Percentiles rank a stretch among this genome's conserved stretches.
phyloP scores from a whole-genome alignment of 2,797 vertebrate genomes.

The Fringilla coelebs region DNA sequence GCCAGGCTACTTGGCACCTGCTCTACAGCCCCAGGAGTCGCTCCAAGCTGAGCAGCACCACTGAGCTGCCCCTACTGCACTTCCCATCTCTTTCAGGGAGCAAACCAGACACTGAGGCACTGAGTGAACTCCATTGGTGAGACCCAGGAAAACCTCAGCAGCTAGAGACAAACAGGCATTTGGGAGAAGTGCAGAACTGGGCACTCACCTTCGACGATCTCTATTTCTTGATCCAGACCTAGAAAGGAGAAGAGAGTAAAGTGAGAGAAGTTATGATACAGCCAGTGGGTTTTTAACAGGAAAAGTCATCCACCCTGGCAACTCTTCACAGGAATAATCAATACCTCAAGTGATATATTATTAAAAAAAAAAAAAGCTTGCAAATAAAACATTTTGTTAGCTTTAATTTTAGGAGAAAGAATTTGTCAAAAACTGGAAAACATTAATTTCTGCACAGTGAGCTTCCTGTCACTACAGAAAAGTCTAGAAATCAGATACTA shows the following conservation, averaged over 20 bases:
- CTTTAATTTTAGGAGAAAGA: background rate
- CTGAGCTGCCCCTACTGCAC: background rate
- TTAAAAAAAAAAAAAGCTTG: background rate
- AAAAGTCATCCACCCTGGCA: background rate
- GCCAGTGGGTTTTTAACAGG: background rate
- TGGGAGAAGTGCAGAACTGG: background rate
- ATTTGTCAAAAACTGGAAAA: background rate
- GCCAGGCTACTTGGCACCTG: background rate
- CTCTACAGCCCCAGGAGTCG: rapidly evolving
- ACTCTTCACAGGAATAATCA: background rate
- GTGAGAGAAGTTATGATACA: background rate
- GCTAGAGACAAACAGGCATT: background rate
- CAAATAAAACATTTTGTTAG: background rate
- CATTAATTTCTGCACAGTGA: background rate
- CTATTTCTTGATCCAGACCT: slow-evolving; percentile 91
- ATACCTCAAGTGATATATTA: background rate
- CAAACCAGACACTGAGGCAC: background rate
- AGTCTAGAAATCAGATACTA: background rate
- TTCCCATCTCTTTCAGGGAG: background rate
- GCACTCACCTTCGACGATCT: slow-evolving; percentile 86
- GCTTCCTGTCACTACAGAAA: background rate
- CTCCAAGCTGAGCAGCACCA: background rate
- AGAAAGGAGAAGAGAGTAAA: background rate
- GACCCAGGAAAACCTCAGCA: background rate
- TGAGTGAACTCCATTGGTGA: background rate